phyloP scores from a whole-genome alignment of 2,888 invertebrate species.

The Eumacrocentrus americanus region DNA sequence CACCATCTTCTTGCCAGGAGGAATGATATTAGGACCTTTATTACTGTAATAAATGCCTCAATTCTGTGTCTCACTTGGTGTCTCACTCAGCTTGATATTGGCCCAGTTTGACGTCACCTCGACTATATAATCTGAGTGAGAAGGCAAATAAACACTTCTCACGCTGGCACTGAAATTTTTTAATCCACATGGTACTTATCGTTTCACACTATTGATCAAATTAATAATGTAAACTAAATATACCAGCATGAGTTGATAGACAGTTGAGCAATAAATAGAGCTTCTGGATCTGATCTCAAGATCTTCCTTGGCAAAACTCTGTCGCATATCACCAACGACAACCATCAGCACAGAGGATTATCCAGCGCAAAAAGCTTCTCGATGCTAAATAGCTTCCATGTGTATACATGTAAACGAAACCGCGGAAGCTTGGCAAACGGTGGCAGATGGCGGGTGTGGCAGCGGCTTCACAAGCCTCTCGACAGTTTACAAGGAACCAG shows the following conservation, averaged over 20 bases:
- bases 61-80: conserved; percentile 33
- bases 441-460: conserved; percentile 40
- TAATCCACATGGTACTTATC: background rate
- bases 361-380: too few relatives aligned
- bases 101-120: background rate
- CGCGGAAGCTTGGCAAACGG: conserved; percentile 47
- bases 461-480: conserved; percentile 30
- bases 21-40: conserved; percentile 55
- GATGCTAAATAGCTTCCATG: background rate
- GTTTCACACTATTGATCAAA: conserved; percentile 9
- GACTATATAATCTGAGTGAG: background rate
- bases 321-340: background rate
- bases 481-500: conserved; percentile 45
- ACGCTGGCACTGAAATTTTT: background rate
- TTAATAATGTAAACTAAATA: conserved; percentile 10
- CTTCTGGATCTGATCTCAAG: conserved; percentile 31
- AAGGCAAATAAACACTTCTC: conserved; percentile 7
- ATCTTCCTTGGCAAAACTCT: conserved; percentile 32
- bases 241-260: background rate
- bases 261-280: background rate
- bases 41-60: conserved; percentile 36
- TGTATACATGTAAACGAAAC: conserved; percentile 33
- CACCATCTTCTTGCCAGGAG: conserved; percentile 34
- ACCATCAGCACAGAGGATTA: too few relatives aligned
- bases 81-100: background rate